A percentile compares a stretch with the other conserved stretches of the same genome.
Conservation (phyloP, 2,888 invertebrate genomes). For the Strigamia maritima region DNA sequence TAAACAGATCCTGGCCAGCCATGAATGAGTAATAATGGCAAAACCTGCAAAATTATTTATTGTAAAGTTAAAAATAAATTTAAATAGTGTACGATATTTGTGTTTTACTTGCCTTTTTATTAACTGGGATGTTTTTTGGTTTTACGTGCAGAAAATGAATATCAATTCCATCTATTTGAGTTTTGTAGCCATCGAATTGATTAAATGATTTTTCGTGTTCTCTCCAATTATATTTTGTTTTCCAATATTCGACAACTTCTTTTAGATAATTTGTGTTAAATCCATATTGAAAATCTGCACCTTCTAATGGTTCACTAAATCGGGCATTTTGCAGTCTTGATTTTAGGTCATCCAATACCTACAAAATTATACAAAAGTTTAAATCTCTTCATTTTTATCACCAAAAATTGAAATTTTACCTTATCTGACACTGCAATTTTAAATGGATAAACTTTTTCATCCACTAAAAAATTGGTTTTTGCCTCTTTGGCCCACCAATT, state of each 20-base stretch:
- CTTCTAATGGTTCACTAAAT: conserved; percentile 51
- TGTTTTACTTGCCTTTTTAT: conserved; percentile 29
- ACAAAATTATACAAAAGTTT: conserved; percentile 39
- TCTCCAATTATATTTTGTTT: conserved; percentile 67
- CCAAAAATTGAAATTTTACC: too few species aligned
- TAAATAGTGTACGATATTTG: background rate
- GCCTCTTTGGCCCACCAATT: conserved; percentile 10
- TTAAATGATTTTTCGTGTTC: conserved; percentile 69
- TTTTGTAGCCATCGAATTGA: conserved; percentile 68
- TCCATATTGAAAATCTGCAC: conserved; percentile 72
- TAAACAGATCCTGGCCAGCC: conserved; percentile 83
- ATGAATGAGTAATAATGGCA: conserved; percentile 71
- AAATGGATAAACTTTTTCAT: background rate
- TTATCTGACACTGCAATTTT: background rate
- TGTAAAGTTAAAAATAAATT: conserved; percentile 26
- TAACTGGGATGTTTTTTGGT: conserved; percentile 54
- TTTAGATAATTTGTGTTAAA: conserved; percentile 68
- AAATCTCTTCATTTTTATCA: background rate
- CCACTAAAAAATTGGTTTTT: background rate
- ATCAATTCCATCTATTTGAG: conserved; percentile 70
- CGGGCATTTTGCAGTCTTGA: conserved; percentile 52
- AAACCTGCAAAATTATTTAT: conserved; percentile 48
- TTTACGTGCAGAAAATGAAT: conserved; percentile 73
- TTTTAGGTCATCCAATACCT: conserved; percentile 60
- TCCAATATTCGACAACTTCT: conserved; percentile 72